phyloP scores from a whole-genome alignment of 2,113 vertebrate species.

The Centrocercus urophasianus region DNA sequence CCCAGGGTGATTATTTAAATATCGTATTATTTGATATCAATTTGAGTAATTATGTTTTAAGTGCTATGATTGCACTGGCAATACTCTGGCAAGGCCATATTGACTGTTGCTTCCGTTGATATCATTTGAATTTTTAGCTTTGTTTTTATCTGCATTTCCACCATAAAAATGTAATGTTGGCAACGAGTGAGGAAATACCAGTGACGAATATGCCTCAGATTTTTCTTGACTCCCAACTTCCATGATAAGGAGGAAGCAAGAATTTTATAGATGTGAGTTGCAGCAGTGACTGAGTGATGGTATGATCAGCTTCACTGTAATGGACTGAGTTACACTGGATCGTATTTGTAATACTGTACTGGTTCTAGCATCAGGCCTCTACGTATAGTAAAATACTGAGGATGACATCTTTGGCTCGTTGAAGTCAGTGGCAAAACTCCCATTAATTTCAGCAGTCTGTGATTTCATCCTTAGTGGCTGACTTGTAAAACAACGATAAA shows the following conservation, averaged over 20 bases:
- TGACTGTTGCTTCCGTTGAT: background rate
- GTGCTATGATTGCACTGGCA: background rate
- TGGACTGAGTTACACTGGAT: constrained; percentile 12
- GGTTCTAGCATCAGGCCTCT: constrained; percentile 20
- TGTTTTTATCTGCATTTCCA: background rate
- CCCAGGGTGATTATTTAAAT: background rate
- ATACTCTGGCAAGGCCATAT: background rate
- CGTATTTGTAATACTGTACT: constrained; percentile 1
- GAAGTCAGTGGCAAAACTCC: constrained; percentile 51
- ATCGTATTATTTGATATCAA: background rate
- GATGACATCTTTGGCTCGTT: background rate
- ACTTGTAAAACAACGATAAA: constrained; percentile 53
- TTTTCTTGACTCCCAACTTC: background rate
- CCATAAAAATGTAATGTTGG: background rate
- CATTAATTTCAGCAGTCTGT: constrained; percentile 5
- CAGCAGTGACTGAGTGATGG: background rate
- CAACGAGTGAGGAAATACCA: background rate
- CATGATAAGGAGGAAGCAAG: background rate
- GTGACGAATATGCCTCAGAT: background rate
- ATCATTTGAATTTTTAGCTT: background rate
- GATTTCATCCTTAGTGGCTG: constrained; percentile 41
- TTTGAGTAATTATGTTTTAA: background rate
- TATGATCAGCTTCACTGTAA: background rate
- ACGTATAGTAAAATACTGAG: background rate
- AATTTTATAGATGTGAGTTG: background rate